These are phyloP conservation scores for Bombus pascuorum DNA, from an alignment of 1,140 invertebrate genomes.

Conservation along the genomic window DNA sequence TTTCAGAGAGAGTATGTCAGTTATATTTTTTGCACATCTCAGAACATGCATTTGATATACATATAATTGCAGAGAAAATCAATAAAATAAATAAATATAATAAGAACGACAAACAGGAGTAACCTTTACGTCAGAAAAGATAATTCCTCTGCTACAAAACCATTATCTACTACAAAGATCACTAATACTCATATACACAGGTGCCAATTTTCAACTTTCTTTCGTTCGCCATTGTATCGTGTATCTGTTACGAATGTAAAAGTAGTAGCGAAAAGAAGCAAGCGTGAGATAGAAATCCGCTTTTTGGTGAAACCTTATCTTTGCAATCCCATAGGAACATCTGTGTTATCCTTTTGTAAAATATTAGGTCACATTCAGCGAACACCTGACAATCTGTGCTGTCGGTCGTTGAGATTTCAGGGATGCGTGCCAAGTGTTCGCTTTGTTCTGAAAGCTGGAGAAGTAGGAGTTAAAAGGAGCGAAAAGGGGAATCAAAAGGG, in stretches of 20 bases:
- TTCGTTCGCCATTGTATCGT: not conserved
- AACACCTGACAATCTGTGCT: constrained; percentile 41
- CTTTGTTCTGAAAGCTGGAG: constrained; percentile 44
- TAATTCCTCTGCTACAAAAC: no score
- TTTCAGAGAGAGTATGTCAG: no score
- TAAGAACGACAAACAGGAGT: no score
- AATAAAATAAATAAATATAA: no score
- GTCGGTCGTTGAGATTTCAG: constrained; percentile 46
- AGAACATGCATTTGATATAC: no score
- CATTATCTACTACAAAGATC: no score
- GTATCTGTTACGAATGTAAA: not conserved
- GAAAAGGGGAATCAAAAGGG: constrained; percentile 36
- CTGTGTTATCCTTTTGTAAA: constrained; percentile 15
- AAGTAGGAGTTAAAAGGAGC: constrained; percentile 40
- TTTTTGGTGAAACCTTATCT: not conserved
- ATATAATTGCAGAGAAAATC: no score
- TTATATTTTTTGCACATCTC: no score
- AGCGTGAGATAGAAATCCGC: not conserved
- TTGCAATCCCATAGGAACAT: not conserved
- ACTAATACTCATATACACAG: not conserved
- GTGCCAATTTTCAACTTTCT: not conserved
- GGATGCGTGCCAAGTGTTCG: constrained; percentile 53
- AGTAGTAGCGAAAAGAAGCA: not conserved
- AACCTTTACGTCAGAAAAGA: not conserved
- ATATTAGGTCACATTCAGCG: constrained; percentile 40